Base-by-base conservation (phyloP, 2,113 vertebrate genomes). In the Numida meleagris region DNA sequence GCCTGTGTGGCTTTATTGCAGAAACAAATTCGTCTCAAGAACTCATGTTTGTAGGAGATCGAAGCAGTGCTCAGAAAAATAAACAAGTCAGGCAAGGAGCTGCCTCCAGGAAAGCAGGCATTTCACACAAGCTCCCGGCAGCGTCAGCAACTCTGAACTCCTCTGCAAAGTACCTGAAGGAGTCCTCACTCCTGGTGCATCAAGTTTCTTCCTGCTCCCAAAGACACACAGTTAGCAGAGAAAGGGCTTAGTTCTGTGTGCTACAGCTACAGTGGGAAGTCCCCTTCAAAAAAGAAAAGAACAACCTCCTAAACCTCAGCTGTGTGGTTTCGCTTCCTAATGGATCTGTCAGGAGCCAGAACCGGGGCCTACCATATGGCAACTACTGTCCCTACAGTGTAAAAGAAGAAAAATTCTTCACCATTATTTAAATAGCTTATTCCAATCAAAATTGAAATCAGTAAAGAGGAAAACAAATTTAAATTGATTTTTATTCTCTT, bases 401-500 rank as follows among this genome's bases (percentile, higher is more conserved):
- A 83, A 81, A 65, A 92, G 88, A 95, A 70, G 72, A 83, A 36
- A 1, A 90, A 92, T 88, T 90, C 94, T 78, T 95, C 90, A 86
- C 46, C 88, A 88, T 72, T 93, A 96, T 92, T 96, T 92, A 95
- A 94, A 93, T 94, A 57, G 36, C 90, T 57, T 83, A 94, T 95
- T 96, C 86, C 80, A 93, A 96, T 88, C 84, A 79, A 87, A 93
- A 68, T 63, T 84, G 78, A 95, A 87, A 94, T 84, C 63, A 59
- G 65, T 51, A 80, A 83, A 88, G 90, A 89, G 79, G 93, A 95
- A 95, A 95, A 85, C 93, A 96, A 96, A 83, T 94, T 81, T 89
- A 70, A 89, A 89, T 94, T 90, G 3, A 88, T 95, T 90, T 95
- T 86, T 93, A 92, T 77, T 86, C 93, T 95, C 88, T 86, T 94